phyloP scores from a whole-genome alignment of 2,113 vertebrate species.

The Paradoxurus hermaphroditus region DNA sequence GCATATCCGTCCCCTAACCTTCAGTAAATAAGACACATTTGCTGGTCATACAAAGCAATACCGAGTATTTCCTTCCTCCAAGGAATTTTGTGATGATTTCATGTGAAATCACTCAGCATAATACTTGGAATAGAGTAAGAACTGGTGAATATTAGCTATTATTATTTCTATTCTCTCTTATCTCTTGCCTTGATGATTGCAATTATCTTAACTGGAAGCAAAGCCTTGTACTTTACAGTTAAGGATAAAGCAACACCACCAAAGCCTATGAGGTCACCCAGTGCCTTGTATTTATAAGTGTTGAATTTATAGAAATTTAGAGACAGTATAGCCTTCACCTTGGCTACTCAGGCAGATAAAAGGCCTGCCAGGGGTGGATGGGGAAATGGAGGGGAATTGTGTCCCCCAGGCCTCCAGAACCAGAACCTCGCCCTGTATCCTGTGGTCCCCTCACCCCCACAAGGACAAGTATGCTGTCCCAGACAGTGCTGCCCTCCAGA shows the following conservation, averaged over 20 bases:
- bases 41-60: neutral
- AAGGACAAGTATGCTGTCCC: conserved; percentile 66
- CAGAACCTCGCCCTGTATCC: neutral
- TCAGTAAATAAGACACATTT: neutral
- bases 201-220: neutral
- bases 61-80: neutral
- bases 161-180: neutral
- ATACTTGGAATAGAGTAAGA: neutral
- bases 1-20: neutral
- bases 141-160: neutral
- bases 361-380: fast-evolving
- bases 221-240: neutral
- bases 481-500: conserved; percentile 68
- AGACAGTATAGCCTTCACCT: neutral
- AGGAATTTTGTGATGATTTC: neutral
- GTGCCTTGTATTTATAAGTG: neutral
- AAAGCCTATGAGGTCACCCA: neutral
- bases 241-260: neutral
- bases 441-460: neutral
- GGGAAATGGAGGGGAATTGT: neutral
- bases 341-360: neutral
- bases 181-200: neutral
- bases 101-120: neutral
- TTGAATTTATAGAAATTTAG: too few relatives aligned
- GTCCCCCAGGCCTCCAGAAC: neutral